phyloP scores from a whole-genome alignment of 2,888 invertebrate species.

The Lasioglossum vierecki region DNA sequence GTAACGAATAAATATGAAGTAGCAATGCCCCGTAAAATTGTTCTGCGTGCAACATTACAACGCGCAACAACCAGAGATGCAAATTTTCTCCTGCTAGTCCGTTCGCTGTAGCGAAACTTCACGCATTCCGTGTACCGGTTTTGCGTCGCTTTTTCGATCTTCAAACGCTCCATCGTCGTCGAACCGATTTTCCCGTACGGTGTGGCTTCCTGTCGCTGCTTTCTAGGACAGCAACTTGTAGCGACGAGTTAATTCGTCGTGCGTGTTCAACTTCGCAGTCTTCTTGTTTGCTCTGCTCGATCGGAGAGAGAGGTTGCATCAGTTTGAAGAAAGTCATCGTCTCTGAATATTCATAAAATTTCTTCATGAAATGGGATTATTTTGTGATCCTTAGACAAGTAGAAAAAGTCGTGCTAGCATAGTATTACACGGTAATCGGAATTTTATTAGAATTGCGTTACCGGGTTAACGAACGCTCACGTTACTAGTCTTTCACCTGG shows the following conservation, averaged over 20 bases:
- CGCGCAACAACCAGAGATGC: neutral
- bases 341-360: neutral
- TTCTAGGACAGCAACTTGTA: neutral
- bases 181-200: neutral
- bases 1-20: too few relatives aligned
- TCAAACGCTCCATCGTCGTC: neutral
- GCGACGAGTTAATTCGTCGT: neutral
- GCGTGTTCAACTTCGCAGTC: neutral
- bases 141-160: neutral
- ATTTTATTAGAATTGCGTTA: neutral
- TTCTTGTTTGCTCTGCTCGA: neutral
- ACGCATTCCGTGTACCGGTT: neutral
- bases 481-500: neutral
- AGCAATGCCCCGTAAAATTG: neutral
- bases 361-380: neutral
- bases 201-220: neutral
- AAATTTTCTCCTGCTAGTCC: neutral
- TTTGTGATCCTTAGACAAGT: neutral
- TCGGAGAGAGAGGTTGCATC: neutral
- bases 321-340: neutral
- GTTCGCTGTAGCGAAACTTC: constrained; percentile 1
- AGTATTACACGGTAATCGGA: neutral
- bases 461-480: neutral
- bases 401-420: neutral
- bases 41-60: neutral